phyloP scores from a whole-genome alignment of 2,113 vertebrate species.

The Ranitomeya variabilis region DNA sequence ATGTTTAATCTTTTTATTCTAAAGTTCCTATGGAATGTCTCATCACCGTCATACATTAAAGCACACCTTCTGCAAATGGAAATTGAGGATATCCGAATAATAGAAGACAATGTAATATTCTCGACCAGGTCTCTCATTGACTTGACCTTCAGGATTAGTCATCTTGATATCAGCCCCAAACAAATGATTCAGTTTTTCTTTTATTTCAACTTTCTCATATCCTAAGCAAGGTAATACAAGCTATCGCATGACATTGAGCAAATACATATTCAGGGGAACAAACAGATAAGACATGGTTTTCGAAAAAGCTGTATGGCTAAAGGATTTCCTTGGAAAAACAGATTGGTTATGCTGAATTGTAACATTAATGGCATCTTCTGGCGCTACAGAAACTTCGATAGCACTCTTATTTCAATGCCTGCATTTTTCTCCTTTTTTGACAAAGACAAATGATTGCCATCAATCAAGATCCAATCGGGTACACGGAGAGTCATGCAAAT shows the following conservation, averaged over 20 bases:
- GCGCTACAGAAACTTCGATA: constrained; percentile 87
- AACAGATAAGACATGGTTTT: constrained; percentile 1
- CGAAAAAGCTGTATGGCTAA: constrained; percentile 3
- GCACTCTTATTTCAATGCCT: constrained; percentile 84
- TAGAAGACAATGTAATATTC: not conserved
- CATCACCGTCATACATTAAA: not conserved
- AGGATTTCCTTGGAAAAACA: constrained; percentile 63
- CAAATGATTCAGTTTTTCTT: not conserved
- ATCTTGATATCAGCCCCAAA: not conserved
- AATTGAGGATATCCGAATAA: not conserved
- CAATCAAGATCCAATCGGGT: constrained; percentile 87
- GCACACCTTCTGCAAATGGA: not conserved
- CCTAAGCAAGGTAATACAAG: not conserved
- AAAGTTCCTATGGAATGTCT: not conserved
- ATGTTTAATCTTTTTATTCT: too few relatives aligned
- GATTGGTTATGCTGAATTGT: constrained; percentile 77
- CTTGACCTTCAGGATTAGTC: not conserved
- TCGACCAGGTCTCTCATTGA: not conserved
- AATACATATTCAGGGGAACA: not conserved
- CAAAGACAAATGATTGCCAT: constrained; percentile 91
- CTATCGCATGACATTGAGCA: not conserved
- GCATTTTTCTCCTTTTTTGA: constrained; percentile 83
- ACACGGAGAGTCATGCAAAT: constrained; percentile 76
- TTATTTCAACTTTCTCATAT: not conserved
- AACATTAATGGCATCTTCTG: constrained; percentile 84